These are phyloP conservation scores for Melinopterus prodromus DNA, from an alignment of 2,888 invertebrate species.

Conservation along the genomic window DNA sequence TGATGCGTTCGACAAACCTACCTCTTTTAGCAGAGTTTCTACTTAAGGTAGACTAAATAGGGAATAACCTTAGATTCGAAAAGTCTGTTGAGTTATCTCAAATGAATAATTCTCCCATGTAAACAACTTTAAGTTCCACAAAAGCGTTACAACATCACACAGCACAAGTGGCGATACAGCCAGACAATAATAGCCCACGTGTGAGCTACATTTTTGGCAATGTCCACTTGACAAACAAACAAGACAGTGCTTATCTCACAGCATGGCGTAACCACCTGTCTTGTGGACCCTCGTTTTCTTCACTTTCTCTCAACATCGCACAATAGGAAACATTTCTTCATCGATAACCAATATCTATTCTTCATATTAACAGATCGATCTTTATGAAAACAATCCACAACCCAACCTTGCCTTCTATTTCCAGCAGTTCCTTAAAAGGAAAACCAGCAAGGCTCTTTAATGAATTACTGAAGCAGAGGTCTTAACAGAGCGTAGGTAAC, in stretches of 20 bases:
- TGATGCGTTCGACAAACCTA: too few species aligned
- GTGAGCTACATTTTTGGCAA: background rate
- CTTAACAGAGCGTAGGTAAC: too few species aligned
- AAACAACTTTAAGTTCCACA: background rate
- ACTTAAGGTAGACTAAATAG: background rate
- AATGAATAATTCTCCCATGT: background rate
- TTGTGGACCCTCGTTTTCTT: background rate
- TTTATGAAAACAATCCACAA: background rate
- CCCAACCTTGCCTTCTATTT: conserved; percentile 28
- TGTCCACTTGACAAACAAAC: background rate
- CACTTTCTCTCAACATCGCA: background rate
- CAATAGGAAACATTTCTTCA: conserved; percentile 17
- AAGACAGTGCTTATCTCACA: background rate
- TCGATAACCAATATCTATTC: background rate
- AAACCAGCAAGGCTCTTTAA: conserved; percentile 14
- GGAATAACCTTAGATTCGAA: background rate
- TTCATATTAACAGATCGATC: background rate
- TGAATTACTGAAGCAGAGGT: too few species aligned
- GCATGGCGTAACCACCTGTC: background rate
- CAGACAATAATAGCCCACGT: background rate
- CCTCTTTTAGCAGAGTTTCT: background rate
- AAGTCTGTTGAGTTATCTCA: background rate
- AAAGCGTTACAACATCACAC: background rate
- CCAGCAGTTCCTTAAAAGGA: conserved; percentile 26
- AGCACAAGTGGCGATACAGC: background rate